phyloP scores from a whole-genome alignment of 30 jellyfish, hydroid and myxozoan genomes.

The Turritopsis dohrnii region DNA sequence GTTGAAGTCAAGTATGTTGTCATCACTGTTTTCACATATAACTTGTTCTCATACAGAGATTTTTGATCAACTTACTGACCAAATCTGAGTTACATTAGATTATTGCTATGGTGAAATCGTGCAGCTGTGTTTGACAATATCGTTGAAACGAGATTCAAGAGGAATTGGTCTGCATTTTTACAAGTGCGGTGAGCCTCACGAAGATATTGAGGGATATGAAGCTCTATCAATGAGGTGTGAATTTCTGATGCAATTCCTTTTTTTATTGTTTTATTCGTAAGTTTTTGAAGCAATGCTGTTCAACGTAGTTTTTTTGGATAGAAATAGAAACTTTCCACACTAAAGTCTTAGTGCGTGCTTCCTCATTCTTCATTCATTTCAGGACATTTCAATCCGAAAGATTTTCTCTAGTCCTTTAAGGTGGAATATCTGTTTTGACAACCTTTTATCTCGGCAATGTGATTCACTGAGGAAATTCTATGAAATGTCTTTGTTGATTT shows the following conservation, averaged over 20 bases:
- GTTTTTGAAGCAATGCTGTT: no score
- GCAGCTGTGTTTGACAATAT: conserved; percentile 46
- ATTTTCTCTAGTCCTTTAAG: no score
- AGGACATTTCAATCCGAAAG: no score
- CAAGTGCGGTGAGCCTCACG: conserved; percentile 78
- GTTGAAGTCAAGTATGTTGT: conserved; percentile 53
- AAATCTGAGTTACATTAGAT: conserved; percentile 30
- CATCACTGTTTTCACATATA: background rate
- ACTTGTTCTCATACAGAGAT: background rate
- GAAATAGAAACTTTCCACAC: no score
- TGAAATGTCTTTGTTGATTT: no score
- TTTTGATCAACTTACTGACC: background rate
- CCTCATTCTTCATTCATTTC: no score
- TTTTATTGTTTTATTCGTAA: no score
- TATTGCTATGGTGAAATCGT: conserved; percentile 52
- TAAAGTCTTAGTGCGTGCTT: no score
- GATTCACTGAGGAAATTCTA: no score
- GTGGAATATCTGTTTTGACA: no score
- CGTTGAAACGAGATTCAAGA: conserved; percentile 73
- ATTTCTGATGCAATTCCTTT: background rate
- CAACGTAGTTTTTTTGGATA: no score
- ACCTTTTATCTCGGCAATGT: no score
- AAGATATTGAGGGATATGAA: conserved; percentile 77
- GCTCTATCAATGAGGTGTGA: conserved; percentile 49
- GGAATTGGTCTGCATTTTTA: conserved; percentile 72